Percentiles rank a stretch among this genome's conserved stretches.
phyloP scores from a whole-genome alignment of 2,797 vertebrate genomes.

The Ispidina lecontei region DNA sequence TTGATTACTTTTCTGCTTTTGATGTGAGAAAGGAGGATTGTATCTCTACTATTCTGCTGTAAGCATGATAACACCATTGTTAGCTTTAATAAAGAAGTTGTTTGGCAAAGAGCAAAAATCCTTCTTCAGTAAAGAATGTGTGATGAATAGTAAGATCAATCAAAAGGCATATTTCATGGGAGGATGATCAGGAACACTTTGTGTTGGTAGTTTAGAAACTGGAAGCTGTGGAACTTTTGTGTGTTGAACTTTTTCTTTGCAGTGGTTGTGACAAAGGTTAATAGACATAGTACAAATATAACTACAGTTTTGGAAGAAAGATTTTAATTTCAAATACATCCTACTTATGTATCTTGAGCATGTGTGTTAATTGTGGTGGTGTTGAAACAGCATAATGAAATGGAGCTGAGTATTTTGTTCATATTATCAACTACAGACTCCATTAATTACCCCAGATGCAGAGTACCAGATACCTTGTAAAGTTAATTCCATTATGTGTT shows the following conservation, averaged over 20 bases:
- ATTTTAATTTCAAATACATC: not conserved
- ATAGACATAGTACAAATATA: not conserved
- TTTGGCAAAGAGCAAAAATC: not conserved
- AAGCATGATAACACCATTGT: not conserved
- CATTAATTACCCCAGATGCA: not conserved
- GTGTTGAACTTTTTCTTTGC: too few relatives aligned
- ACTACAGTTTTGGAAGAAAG: not conserved
- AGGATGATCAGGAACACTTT: not conserved
- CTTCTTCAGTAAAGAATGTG: not conserved
- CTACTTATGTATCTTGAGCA: not conserved
- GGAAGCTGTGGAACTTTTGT: not conserved
- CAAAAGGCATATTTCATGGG: not conserved
- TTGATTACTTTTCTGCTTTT: constrained; percentile 23
- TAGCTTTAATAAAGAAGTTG: not conserved
- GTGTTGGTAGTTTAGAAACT: not conserved
- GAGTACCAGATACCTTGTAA: not conserved
- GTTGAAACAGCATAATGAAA: not conserved
- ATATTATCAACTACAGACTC: not conserved
- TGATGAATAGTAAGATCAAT: not conserved
- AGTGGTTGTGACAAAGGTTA: not conserved
- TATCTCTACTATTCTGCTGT: not conserved
- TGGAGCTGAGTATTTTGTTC: not conserved
- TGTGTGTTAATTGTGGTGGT: not conserved
- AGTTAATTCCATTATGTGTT: not conserved
- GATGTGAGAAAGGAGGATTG: not conserved